phyloP scores from a whole-genome alignment of 2,113 vertebrate species.

The Oreocharis arfaki region DNA sequence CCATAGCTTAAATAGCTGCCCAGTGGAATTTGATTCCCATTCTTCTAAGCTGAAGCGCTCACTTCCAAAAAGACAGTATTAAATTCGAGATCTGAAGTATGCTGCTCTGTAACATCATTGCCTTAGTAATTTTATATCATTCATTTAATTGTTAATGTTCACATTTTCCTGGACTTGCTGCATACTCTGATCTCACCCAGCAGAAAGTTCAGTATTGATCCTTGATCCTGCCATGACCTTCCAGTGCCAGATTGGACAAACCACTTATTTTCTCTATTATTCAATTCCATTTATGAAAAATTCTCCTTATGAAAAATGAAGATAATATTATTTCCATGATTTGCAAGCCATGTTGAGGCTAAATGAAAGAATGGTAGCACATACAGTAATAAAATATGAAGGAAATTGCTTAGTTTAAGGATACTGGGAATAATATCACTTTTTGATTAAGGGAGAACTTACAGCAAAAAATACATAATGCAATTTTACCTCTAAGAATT shows the following conservation, averaged over 20 bases:
- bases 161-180: neutral
- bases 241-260: neutral
- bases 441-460: slow-evolving; percentile 32
- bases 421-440: neutral
- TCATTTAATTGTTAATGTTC: neutral
- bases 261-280: neutral
- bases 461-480: slow-evolving; percentile 5
- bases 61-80: neutral
- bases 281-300: neutral
- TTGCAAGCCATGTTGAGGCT: neutral
- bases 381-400: slow-evolving; percentile 13
- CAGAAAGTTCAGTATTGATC: neutral
- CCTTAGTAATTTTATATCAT: neutral
- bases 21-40: neutral
- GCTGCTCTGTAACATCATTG: neutral
- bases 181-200: neutral
- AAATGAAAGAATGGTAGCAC: neutral
- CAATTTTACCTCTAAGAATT: slow-evolving; percentile 14
- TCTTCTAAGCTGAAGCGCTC: neutral
- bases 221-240: neutral
- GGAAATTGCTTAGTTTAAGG: slow-evolving; percentile 15
- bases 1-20: neutral
- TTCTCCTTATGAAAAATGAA: neutral
- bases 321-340: slow-evolving; percentile 13
- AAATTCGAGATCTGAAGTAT: neutral